Base-by-base conservation (phyloP, 2,888 invertebrate genomes). In the Ecliptopera silaceata region DNA sequence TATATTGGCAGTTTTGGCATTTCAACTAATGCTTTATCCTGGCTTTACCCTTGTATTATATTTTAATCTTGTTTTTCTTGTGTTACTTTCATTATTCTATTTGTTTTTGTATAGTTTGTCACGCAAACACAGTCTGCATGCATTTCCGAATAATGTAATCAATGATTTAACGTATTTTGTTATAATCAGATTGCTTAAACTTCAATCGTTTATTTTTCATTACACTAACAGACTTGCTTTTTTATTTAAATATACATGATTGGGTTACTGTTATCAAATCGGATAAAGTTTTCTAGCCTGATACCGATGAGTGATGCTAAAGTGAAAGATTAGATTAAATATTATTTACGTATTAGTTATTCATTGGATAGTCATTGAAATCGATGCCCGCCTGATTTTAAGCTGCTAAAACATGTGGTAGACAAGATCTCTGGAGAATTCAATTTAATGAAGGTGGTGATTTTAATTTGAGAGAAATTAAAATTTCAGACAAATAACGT, bases 271-370 rank as follows among this genome's bases (percentile, higher is more conserved):
- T 47, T 62, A 56, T 42, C 39, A 50, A 56, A 64, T 67, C 59
- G 36, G 57, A 38, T 56, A 47, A 44, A 50, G 36, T 55, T 60
- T 58, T 55, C 26, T 55, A 57, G 44, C 54, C 39, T 45, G 52
- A 57, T 52, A 56, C 10, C 44, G 45, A 52, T 53, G n/a, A 53
- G 41, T 15, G 61, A 56, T 54, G 56, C 5, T 20, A 56, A 59
- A 58, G 49, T 61, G 47, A 57, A 62, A 52, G 65, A 65, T 67
- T 48, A 67, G 67, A 65, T 65, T 51, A 47, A 38, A 42, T 11
- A 20, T 10, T 42, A 26, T 26, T 26, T 26, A 15, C 31, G 4
- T 15, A 17, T 29, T 43, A 42, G 13, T 3, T 11, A 22, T n/a
- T n/a, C n/a, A n/a, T n/a, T n/a, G n/a, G n/a, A n/a, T n/a, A n/a